These are phyloP conservation scores for Microplitis deprimator DNA, from an alignment of 2,888 invertebrate species.

Conservation along the genomic window DNA sequence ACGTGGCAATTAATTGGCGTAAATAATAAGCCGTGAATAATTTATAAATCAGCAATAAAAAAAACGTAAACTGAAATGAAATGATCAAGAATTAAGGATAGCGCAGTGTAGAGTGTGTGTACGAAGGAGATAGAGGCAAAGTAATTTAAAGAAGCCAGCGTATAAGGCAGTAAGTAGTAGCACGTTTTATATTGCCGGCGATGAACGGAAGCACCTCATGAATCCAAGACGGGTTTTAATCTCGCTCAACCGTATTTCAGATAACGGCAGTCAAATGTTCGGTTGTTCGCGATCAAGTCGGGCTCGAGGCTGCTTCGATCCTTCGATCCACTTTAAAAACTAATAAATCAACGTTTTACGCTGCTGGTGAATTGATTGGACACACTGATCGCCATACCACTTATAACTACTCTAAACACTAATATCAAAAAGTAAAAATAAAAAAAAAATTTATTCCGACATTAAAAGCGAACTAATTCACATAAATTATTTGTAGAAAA, in stretches of 20 bases:
- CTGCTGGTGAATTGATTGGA: background rate
- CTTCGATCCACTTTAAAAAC: background rate
- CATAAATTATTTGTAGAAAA: no score
- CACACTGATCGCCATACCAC: background rate
- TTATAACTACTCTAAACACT: background rate
- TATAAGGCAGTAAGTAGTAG: background rate
- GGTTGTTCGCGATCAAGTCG: background rate
- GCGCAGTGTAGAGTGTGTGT: background rate
- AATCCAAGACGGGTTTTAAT: constrained; percentile 1
- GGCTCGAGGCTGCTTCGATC: background rate
- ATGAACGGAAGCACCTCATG: constrained; percentile 1
- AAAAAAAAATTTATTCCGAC: background rate
- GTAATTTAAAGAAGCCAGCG: constrained; percentile 1
- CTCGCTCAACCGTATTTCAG: constrained; percentile 1
- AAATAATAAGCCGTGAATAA: constrained; percentile 1
- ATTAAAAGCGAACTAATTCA: no score
- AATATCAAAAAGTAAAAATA: background rate
- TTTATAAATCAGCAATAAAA: background rate
- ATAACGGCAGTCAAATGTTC: constrained; percentile 1
- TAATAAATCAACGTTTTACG: background rate
- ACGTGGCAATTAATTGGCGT: background rate
- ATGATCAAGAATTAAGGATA: background rate
- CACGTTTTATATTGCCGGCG: constrained; percentile 1
- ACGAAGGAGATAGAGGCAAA: background rate
- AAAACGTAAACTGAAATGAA: background rate